Base-by-base conservation (phyloP, 2,888 invertebrate species). In the Bombylius discolor region DNA sequence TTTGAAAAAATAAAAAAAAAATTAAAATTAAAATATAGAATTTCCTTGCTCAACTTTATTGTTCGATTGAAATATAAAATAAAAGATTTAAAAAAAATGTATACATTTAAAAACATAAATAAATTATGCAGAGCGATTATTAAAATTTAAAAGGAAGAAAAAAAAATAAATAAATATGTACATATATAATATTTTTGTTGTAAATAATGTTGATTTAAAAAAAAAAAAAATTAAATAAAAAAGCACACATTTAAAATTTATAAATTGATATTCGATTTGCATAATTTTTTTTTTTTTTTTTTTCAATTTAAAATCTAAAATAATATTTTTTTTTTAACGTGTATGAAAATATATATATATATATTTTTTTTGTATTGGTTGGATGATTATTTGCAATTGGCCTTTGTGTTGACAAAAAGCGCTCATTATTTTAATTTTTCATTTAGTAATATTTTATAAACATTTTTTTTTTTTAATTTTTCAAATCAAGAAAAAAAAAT, bases 331-430 rank as follows among this genome's bases (percentile, higher is more conserved):
- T 23, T 23, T 23, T 23, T 2, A 23, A 23, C 23, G 23, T 23
- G 23, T 23, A 23, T 23, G 23, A 23, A 23, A 23, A 23, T 2
- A 23, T 23, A 23, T 23, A 23, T 23, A 23, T 23, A 23, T 23
- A 23, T 23, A 2, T 23, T 23, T 23, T 23, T 23, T 23, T 23
- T 23, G 23, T 11, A 42, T 42, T 42, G 50, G 72, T 70, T 71
- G 70, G 73, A 72, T 73, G 73, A 73, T 72, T 72, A 73, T 71
- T 71, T 72, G 72, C 70, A 72, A 73, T 72, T 72, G 72, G 72
- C 73, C 72, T 72, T 72, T 72, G 72, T 72, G 72, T 72, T 73
- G 73, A 71, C 69, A 72, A 73, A 72, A 73, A 73, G 73, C 70
- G 72, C 73, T 71, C 68, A 68, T 68, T 67, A 64, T 55, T 47